Evolutionary conservation across 2,888 invertebrate genomes (phyloP), one percentile per base, ranked within the genome.

Genomic region (Bombylius discolor): DNA sequence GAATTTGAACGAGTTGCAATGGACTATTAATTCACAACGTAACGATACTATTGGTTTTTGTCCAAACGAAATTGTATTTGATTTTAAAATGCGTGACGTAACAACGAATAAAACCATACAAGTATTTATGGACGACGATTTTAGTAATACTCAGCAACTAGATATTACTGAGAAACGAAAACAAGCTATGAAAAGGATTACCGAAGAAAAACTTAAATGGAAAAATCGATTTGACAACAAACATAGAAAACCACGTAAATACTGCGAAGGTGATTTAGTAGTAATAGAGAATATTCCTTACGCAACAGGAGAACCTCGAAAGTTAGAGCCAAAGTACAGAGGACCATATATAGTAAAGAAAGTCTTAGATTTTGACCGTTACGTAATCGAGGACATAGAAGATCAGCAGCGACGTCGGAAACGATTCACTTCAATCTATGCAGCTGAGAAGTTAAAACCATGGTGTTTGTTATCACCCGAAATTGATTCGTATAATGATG

Each of bases 311-410:
- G 34, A 39, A 47, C 54, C 54, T 11, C 47, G 53, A 31, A 54
- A 57, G 14, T 48, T 57, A 4, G 54, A 57, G 14, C 62, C 62
- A 3, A 64, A 62, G 45, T 65, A 56, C 58, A 60, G 62, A 55
- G 64, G 64, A 11, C 65, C 64, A 12, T 65, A 64, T 56, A 61
- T 57, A 31, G 58, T 64, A 36, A 58, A 55, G 32, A 62, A 62
- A 56, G 56, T 59, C 4, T 52, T 64, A 9, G 59, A 53, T 36
- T 58, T 61, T 51, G 63, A 64, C 46, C 55, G 65, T n/a, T 65
- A 64, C 58, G 58, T 63, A 8, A 56, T 63, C 34, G 53, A 48
- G 45, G 63, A 64, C 53, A 58, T 62, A 14, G 58, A 59, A 33
- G 61, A 60, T 13, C 62, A 58, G 32, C 61, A 61, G 56, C 42